Conservation (phyloP, 2,888 invertebrate species). For the Ornithoptera alexandrae region DNA sequence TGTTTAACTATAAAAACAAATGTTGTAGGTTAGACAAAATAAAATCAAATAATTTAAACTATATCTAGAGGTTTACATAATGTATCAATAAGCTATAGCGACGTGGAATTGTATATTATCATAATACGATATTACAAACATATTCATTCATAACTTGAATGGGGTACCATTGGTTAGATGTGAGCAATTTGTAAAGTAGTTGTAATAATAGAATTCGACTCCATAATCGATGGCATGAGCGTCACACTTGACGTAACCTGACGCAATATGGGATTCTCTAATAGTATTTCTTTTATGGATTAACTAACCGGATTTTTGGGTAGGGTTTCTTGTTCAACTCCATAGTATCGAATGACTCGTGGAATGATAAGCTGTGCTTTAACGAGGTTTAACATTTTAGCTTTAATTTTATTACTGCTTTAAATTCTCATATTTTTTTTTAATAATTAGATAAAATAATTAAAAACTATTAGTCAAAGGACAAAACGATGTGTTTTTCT, state of each 20-base stretch:
- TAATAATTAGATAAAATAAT: neutral
- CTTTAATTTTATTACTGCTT: neutral
- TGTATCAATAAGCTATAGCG: neutral
- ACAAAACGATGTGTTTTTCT: too few relatives aligned
- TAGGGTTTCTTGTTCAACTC: constrained; percentile 22
- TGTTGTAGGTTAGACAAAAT: neutral
- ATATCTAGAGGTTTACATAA: neutral
- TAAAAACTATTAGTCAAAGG: too few relatives aligned
- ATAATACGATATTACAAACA: neutral
- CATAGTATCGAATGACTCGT: constrained; percentile 1
- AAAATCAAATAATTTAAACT: neutral
- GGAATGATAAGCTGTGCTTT: neutral
- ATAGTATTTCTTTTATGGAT: constrained; percentile 24
- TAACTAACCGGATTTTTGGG: constrained; percentile 25
- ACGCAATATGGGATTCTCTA: constrained; percentile 26
- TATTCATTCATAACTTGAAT: constrained; percentile 11
- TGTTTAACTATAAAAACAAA: too few relatives aligned
- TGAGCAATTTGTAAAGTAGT: constrained; percentile 1
- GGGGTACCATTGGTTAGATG: constrained; percentile 1
- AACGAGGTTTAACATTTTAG: neutral
- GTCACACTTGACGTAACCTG: constrained; percentile 23
- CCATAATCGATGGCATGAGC: constrained; percentile 5
- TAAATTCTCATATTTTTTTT: neutral
- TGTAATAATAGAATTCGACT: constrained; percentile 14
- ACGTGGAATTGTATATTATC: neutral